These are phyloP conservation scores for Parauchenoglanis ngamensis DNA, from an alignment of 2,797 vertebrate genomes.

Conservation along the genomic window DNA sequence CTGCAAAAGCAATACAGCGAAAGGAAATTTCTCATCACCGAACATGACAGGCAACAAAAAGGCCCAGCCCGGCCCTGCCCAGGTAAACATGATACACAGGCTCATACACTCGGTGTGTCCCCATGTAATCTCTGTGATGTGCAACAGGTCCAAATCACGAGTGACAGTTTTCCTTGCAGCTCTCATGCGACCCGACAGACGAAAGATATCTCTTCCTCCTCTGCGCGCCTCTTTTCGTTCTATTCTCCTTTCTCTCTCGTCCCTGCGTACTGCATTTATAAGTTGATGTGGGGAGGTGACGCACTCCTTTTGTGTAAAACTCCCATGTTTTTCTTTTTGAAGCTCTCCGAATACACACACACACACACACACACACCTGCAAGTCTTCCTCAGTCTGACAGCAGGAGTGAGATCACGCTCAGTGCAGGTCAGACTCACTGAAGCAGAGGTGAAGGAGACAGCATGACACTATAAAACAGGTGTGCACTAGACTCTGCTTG, in stretches of 20 bases:
- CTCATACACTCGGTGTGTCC: background rate
- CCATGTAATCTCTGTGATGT: background rate
- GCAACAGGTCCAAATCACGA: background rate
- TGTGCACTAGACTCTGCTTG: background rate
- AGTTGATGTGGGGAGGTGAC: background rate
- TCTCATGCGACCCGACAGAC: background rate
- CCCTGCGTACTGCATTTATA: background rate
- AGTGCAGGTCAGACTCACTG: background rate
- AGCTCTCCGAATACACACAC: constrained; percentile 1
- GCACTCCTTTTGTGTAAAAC: constrained; percentile 18
- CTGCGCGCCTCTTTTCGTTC: background rate
- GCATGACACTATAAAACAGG: constrained; percentile 6
- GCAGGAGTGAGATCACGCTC: background rate
- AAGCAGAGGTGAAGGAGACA: constrained; percentile 17
- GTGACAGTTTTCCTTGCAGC: too few relatives aligned
- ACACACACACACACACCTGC: constrained; percentile 17
- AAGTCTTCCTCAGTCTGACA: constrained; percentile 25
- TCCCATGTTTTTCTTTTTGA: constrained; percentile 9
- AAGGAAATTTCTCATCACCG: background rate
- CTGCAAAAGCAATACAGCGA: background rate
- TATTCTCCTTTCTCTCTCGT: constrained; percentile 5
- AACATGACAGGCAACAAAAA: background rate
- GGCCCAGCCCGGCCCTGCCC: background rate
- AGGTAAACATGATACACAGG: background rate
- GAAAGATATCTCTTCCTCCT: constrained; percentile 12